Conservation (phyloP, 2,888 invertebrate species). For the Maniola hyperantus region DNA sequence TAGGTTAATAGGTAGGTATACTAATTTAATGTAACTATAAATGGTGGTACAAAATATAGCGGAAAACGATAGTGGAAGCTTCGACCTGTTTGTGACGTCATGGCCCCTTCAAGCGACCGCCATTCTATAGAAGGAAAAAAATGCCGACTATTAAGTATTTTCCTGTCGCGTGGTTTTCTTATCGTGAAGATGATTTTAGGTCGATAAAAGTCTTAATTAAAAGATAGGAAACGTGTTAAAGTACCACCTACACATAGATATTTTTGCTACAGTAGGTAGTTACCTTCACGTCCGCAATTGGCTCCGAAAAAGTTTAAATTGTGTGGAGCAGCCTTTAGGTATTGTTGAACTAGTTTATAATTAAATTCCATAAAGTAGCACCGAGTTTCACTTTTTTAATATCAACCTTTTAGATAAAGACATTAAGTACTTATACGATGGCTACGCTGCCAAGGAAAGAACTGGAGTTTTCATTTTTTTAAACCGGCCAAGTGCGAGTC, state of each 20-base stretch:
- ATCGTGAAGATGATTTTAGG: background rate
- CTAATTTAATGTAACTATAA: background rate
- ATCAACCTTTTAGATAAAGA: conserved; percentile 55
- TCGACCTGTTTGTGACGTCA: conserved; percentile 6
- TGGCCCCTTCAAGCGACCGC: background rate
- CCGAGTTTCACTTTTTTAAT: conserved; percentile 13
- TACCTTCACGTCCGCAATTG: background rate
- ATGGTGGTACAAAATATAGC: background rate
- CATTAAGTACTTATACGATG: conserved; percentile 56
- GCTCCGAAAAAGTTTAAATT: background rate
- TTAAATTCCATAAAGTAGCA: conserved; percentile 6
- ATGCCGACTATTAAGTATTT: background rate
- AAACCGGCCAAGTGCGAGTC: no score
- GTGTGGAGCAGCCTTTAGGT: background rate
- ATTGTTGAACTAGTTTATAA: conserved; percentile 10
- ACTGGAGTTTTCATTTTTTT: conserved; percentile 14
- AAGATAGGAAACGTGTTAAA: conserved; percentile 6
- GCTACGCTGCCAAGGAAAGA: conserved; percentile 8
- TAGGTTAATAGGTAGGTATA: background rate
- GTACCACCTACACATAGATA: background rate
- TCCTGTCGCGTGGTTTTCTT: background rate
- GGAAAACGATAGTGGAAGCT: background rate
- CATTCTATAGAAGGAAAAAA: conserved; percentile 3
- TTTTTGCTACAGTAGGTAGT: background rate
- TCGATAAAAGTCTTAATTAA: conserved; percentile 18